Evolutionary conservation across 2,113 vertebrate species (phyloP).

Genomic region (Sphaerodactylus townsendi): DNA sequence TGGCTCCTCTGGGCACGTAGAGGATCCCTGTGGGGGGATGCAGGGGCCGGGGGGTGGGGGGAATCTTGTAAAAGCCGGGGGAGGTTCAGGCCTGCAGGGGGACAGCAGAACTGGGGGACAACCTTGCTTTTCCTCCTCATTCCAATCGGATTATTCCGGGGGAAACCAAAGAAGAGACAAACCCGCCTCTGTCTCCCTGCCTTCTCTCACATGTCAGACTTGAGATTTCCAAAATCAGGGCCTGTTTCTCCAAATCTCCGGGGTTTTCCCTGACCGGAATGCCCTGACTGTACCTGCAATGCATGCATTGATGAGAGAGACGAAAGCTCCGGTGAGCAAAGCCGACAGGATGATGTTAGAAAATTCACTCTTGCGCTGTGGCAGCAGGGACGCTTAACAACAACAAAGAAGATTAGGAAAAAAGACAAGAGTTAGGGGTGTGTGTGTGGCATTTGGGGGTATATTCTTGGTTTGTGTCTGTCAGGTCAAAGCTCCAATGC

Average conservation of each 20-base stretch:
- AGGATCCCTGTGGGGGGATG: slow-evolving; percentile 81
- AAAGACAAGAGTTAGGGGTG: not conserved
- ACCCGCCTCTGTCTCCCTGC: no score
- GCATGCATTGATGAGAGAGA: slow-evolving; percentile 89
- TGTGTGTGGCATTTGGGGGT: not conserved
- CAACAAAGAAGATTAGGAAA: not conserved
- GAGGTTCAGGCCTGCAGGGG: not conserved
- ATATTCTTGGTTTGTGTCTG: not conserved
- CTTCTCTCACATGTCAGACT: no score
- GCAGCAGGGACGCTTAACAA: slow-evolving; percentile 82
- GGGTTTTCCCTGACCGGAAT: not conserved
- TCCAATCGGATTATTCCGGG: no score
- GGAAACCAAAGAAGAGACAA: no score
- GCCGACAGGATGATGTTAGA: slow-evolving; percentile 83
- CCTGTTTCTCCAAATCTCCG: no score
- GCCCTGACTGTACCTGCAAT: slow-evolving; percentile 81
- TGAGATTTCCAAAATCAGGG: no score
- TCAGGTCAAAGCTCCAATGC: not conserved
- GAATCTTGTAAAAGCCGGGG: not conserved
- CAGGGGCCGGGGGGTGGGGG: not conserved
- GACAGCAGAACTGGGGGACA: not conserved
- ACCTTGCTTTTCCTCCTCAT: not conserved
- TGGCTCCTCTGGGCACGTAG: slow-evolving; percentile 61
- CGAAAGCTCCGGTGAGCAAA: slow-evolving; percentile 84
- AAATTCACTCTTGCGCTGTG: slow-evolving; percentile 77